These are phyloP conservation scores for Limosa lapponica DNA, from an alignment of 2,797 vertebrate species.

Conservation along the genomic window DNA sequence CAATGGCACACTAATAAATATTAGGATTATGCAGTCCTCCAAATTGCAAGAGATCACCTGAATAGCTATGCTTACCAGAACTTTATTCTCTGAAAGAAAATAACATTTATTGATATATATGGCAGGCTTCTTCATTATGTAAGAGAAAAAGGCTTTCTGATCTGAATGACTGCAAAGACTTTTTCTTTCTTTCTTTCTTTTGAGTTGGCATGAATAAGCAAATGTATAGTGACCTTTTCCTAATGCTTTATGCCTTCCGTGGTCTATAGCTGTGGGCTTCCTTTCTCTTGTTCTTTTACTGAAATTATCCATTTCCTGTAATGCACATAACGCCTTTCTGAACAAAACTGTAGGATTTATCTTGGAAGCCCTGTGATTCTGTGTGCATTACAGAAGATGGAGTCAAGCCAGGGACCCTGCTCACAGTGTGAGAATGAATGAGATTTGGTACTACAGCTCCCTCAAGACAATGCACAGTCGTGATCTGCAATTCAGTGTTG, in stretches of 20 bases:
- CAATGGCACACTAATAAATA: constrained; percentile 21
- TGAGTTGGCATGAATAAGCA: neutral
- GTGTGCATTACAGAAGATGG: neutral
- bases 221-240: neutral
- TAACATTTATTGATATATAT: neutral
- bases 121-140: neutral
- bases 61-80: neutral
- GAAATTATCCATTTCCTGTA: neutral
- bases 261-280: neutral
- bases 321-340: neutral
- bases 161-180: neutral
- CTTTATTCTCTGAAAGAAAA: neutral
- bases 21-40: neutral
- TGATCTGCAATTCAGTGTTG: constrained; percentile 10
- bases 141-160: neutral
- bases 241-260: neutral
- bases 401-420: constrained; percentile 12
- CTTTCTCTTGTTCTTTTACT: neutral
- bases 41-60: neutral
- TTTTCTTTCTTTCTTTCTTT: neutral
- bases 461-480: neutral
- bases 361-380: constrained; percentile 1
- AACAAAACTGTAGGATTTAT: neutral
- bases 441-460: constrained; percentile 19
- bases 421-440: constrained; percentile 34